Base-by-base conservation (phyloP, 2,888 invertebrate species). In the Caenorhabditis doughertyi region DNA sequence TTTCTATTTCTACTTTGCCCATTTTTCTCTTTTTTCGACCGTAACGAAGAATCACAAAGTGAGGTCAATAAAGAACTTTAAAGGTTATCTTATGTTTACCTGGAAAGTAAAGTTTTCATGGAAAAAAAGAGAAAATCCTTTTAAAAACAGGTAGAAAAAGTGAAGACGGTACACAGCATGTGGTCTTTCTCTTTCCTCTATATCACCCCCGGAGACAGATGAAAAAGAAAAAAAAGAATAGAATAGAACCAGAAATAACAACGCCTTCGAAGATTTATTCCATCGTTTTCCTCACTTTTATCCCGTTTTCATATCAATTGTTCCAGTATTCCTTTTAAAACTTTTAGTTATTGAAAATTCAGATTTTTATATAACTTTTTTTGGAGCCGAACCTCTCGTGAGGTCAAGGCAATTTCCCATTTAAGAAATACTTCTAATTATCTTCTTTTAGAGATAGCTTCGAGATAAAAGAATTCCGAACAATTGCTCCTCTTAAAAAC, bases 41-140 rank as follows among this genome's bases (percentile, higher is more conserved):
- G 25, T 23, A 60, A 42, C 60, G 21, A 60, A 49, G 49, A 64
- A 64, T 64, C 64, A 64, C 13, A 64, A 29, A 13, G 16, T n/a
- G 23, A 64, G 64, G 64, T 64, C 64, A 64, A 64, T 29, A 64
- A 47, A 47, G 47, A 64, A 64, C 44, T 64, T 64, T 49, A n/a
- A 64, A 64, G 49, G 64, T 64, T 49, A 44, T n/a, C 16, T 47
- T 27, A 29, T 64, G 64, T 47, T 62, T 27, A 64, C 29, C 23
- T 18, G 27, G 11, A 39, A 39, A 39, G 9, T 7, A 62, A 27
- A 44, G 4, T 51, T 51, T 42, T 25, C 44, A 42, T 60, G 7
- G 27, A 60, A 60, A 60, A 27, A 25, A 39, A 13, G 39, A 65
- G 49, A 51, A 65, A 65, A 51, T 65, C 65, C 51, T 60, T 42